phyloP scores from a whole-genome alignment of 2,888 invertebrate genomes.

The Micoletzkya japonica region DNA sequence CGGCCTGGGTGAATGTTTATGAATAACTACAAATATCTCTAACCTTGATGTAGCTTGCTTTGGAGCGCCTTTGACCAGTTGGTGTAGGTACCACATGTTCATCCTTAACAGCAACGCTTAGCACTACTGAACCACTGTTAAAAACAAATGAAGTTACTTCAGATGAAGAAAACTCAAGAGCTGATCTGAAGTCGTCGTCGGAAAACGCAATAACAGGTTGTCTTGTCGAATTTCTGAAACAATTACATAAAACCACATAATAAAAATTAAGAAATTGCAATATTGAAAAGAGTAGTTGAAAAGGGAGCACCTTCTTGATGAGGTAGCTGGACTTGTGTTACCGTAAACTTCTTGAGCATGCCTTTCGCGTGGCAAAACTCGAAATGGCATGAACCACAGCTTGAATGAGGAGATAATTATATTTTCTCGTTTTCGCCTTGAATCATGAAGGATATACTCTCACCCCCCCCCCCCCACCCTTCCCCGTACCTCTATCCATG shows the following conservation, averaged over 20 bases:
- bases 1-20: conserved; percentile 7
- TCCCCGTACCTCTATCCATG: conserved; percentile 27
- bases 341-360: conserved; percentile 1
- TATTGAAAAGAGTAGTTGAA: no score
- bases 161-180: conserved; percentile 21
- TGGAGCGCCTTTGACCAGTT: conserved; percentile 3
- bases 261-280: no score
- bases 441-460: background rate
- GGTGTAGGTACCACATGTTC: no score
- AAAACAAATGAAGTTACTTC: background rate
- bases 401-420: background rate
- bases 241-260: no score
- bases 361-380: conserved; percentile 15
- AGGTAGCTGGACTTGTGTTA: no score
- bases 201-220: conserved; percentile 19
- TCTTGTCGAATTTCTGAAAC: conserved; percentile 8
- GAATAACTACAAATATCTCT: background rate
- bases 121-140: background rate
- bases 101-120: no score
- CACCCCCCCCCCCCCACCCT: background rate
- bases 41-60: conserved; percentile 21
- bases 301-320: no score
- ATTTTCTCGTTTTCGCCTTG: background rate
- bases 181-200: conserved; percentile 29
- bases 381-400: conserved; percentile 30